These are phyloP conservation scores for Heptranchias perlo DNA, from an alignment of 2,113 vertebrate species.

Conservation along the genomic window DNA sequence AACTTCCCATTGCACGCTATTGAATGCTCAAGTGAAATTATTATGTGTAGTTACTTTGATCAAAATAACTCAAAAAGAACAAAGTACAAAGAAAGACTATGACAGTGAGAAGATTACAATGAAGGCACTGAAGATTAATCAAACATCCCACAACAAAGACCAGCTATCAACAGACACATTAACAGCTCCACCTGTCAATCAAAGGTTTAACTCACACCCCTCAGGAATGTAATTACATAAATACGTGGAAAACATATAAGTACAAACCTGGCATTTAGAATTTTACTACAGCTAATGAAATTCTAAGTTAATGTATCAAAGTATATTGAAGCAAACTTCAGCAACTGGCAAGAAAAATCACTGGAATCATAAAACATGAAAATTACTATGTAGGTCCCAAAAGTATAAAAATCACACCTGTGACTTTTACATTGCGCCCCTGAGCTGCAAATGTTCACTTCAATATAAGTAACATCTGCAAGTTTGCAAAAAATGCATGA, in stretches of 20 bases:
- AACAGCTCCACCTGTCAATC: neutral
- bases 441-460: neutral
- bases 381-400: neutral
- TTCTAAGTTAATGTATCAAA: neutral
- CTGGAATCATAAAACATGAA: neutral
- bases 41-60: neutral
- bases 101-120: neutral
- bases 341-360: neutral
- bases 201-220: neutral
- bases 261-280: neutral
- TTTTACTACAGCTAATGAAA: neutral
- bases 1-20: neutral
- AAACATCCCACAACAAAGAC: neutral
- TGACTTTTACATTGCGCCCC: neutral
- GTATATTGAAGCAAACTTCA: neutral
- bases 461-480: neutral
- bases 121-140: neutral
- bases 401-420: neutral
- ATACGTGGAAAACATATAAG: neutral
- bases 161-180: neutral
- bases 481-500: neutral
- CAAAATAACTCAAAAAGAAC: neutral
- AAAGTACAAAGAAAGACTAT: neutral
- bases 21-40: constrained; percentile 1
- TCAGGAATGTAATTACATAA: constrained; percentile 8